phyloP scores from a whole-genome alignment of 2,888 invertebrate genomes.

The Cantharis flavilabris region DNA sequence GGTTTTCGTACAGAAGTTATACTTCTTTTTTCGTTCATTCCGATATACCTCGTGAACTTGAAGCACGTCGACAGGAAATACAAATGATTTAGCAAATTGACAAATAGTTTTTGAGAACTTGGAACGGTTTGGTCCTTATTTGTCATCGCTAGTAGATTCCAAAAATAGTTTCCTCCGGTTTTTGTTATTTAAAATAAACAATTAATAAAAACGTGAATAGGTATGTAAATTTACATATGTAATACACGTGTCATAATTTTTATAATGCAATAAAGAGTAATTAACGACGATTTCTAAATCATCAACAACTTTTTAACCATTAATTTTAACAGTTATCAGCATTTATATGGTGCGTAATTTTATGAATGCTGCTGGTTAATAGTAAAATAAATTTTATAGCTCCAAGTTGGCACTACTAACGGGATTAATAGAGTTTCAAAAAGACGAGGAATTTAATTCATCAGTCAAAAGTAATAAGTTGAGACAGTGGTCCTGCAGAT shows the following conservation, averaged over 20 bases:
- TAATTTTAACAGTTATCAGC: background rate
- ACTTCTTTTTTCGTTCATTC: background rate
- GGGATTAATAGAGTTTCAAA: background rate
- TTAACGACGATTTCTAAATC: background rate
- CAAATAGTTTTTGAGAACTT: conserved; percentile 21
- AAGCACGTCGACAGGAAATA: conserved; percentile 18
- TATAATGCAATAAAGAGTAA: background rate
- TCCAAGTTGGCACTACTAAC: background rate
- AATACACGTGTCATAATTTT: background rate
- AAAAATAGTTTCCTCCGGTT: background rate
- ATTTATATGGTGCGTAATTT: background rate
- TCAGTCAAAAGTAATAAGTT: background rate
- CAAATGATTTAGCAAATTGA: conserved; percentile 20
- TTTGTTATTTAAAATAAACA: background rate
- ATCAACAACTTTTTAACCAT: background rate
- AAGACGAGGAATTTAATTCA: background rate
- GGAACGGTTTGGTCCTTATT: background rate
- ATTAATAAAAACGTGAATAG: background rate
- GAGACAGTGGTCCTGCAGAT: conserved; percentile 2
- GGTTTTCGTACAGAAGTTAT: background rate
- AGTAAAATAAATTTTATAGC: background rate
- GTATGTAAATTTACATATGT: background rate
- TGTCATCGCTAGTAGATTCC: background rate
- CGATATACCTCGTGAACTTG: background rate
- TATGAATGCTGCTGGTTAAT: background rate